A percentile compares a stretch with the other conserved stretches of the same genome.
phyloP scores from a whole-genome alignment of 2,797 vertebrate species.

The Paramormyrops hopkinsi region DNA sequence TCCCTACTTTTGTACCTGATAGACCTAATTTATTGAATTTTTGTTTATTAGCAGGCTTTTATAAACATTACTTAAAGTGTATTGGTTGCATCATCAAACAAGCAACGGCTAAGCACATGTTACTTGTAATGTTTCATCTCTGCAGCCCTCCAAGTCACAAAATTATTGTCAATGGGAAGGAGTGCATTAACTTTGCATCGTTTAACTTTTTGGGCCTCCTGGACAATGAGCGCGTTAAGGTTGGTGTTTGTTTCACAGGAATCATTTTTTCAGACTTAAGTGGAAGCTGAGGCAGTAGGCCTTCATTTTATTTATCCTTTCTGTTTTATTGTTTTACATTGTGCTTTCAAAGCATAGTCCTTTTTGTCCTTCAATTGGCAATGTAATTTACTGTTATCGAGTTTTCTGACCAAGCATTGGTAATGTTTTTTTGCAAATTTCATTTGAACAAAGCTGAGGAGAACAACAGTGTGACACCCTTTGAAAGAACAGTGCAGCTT shows the following conservation, averaged over 20 bases:
- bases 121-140: constrained; percentile 9
- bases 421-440: neutral
- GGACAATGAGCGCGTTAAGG: constrained; percentile 86
- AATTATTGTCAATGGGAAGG: constrained; percentile 85
- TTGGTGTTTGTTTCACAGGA: constrained; percentile 48
- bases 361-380: neutral
- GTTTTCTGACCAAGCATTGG: neutral
- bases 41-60: neutral
- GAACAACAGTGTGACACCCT: neutral
- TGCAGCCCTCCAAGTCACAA: constrained; percentile 83
- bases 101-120: neutral
- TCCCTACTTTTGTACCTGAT: neutral
- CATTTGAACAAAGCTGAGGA: neutral
- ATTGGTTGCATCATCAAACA: neutral
- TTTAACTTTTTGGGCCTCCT: constrained; percentile 96
- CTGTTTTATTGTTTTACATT: neutral
- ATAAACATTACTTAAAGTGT: neutral
- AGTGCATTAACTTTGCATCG: constrained; percentile 90
- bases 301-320: neutral
- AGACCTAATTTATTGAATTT: neutral
- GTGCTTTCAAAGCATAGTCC: neutral
- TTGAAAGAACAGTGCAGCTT: neutral
- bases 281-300: neutral
- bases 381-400: neutral
- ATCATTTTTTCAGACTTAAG: constrained; percentile 21